Base-by-base conservation (phyloP, 1,140 invertebrate species). In the Latrodectus geometricus region DNA sequence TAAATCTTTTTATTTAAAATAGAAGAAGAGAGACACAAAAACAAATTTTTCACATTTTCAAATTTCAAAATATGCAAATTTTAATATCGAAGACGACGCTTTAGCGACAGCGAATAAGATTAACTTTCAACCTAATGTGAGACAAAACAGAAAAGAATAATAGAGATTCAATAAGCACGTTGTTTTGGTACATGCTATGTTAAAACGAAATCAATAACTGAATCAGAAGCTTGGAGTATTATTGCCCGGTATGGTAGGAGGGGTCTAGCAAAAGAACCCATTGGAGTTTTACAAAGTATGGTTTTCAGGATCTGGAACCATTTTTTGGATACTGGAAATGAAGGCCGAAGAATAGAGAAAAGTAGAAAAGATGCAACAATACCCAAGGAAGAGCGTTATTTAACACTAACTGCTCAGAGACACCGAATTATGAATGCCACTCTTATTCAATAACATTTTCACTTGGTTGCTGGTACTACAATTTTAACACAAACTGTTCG, bases 41-140 rank as follows among this genome's bases (percentile, higher is more conserved):
- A 8, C 66, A 69, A 69, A n/a, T 69, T 69, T 69, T 69, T 21
- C 66, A 8, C n/a, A 69, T 8, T 69, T 69, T 69, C 66, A 69
- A 69, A n/a, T 17, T 69, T 11, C 66, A 17, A 8, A 21, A 17
- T 69, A 69, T 69, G 66, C n/a, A 69, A 69, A 69, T 69, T 69
- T 69, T 69, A 17, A 69, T n/a, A 17, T n/a, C 66, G 66, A 69
- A 69, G 66, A 69, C 15, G 66, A 69, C 66, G 66, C n/a, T n/a
- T 17, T 69, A n/a, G 66, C 20, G 54, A 9, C 54, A 56, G 54
- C 8, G 8, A 56, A 56, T 56, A 9, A 9, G 14, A 56, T 56
- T 56, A 14, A 14, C 54, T 56, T 56, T 56, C 54, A 56, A 56
- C 54, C 14, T 56, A 56, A 56, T 14, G 54, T 56, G 14, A 8